Conservation (phyloP, 2,797 vertebrate species). For the Sitta carolinensis region DNA sequence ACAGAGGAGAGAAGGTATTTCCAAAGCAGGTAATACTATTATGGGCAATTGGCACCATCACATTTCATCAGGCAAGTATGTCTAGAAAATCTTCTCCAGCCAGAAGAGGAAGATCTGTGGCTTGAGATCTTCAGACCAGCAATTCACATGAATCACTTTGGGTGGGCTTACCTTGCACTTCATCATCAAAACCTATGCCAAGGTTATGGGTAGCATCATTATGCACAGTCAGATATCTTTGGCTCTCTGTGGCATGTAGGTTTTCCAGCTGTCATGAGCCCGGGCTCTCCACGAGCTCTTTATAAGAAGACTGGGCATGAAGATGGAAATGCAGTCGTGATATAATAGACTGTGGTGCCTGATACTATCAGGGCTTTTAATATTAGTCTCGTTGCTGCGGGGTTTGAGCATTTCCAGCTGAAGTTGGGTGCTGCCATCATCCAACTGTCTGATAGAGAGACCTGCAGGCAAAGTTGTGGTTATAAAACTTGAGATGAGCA, state of each 20-base stretch:
- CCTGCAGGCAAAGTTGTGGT: constrained; percentile 58
- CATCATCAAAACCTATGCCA: constrained; percentile 30
- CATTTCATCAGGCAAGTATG: not conserved
- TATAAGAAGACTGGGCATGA: not conserved
- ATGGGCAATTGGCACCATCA: not conserved
- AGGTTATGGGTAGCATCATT: not conserved
- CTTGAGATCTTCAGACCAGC: not conserved
- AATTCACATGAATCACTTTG: constrained; percentile 12
- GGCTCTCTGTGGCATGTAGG: not conserved
- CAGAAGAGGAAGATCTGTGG: not conserved
- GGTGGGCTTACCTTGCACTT: constrained; percentile 37
- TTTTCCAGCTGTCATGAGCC: constrained; percentile 4
- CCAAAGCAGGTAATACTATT: not conserved
- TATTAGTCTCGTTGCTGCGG: constrained; percentile 23
- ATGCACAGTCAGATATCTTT: not conserved
- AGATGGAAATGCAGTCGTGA: constrained; percentile 28
- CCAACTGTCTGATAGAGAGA: constrained; percentile 49
- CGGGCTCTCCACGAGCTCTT: not conserved
- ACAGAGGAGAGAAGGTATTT: not conserved
- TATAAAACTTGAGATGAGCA: constrained; percentile 46
- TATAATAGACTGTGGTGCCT: constrained; percentile 54
- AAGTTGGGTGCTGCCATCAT: constrained; percentile 26
- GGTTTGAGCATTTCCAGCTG: constrained; percentile 49
- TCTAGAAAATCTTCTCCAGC: constrained; percentile 1
- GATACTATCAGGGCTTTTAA: constrained; percentile 61